Evolutionary conservation across 1,140 invertebrate species (phyloP).

Genomic region (Stegodyphus dumicola): DNA sequence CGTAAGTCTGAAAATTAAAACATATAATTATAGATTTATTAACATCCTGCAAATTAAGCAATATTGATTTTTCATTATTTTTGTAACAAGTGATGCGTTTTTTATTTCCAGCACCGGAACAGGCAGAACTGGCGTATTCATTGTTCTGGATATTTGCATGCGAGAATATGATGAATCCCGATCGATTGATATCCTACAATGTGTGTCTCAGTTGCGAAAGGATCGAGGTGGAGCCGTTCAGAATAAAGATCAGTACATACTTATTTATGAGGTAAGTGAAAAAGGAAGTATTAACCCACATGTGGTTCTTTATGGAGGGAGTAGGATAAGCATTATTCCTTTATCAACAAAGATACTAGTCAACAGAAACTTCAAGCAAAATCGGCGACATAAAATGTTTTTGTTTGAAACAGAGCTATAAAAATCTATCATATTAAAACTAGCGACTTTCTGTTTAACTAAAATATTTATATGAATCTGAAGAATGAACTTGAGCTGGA

Average conservation of each 20-base stretch:
- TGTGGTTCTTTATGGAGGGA: background rate
- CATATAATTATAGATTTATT: too few species aligned
- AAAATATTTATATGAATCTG: background rate
- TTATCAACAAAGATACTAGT: background rate
- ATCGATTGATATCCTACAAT: slow-evolving; percentile 84
- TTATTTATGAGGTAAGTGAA: slow-evolving; percentile 75
- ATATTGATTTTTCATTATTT: too few species aligned
- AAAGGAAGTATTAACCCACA: background rate
- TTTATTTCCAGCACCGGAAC: slow-evolving; percentile 79
- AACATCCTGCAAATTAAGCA: too few species aligned
- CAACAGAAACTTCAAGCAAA: background rate
- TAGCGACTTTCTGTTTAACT: too few species aligned
- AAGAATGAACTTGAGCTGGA: too few species aligned
- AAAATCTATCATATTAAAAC: too few species aligned
- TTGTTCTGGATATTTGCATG: slow-evolving; percentile 87
- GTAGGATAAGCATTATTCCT: background rate
- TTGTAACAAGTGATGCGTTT: background rate
- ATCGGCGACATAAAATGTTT: background rate
- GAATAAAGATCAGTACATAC: slow-evolving; percentile 79
- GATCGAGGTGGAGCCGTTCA: slow-evolving; percentile 89
- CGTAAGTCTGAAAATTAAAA: too few species aligned
- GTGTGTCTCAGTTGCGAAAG: slow-evolving; percentile 83
- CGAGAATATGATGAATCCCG: slow-evolving; percentile 82
- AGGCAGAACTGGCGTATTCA: slow-evolving; percentile 86
- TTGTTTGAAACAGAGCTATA: background rate